Conservation (phyloP, 2,888 invertebrate species). For the Scotopteryx bipunctaria region DNA sequence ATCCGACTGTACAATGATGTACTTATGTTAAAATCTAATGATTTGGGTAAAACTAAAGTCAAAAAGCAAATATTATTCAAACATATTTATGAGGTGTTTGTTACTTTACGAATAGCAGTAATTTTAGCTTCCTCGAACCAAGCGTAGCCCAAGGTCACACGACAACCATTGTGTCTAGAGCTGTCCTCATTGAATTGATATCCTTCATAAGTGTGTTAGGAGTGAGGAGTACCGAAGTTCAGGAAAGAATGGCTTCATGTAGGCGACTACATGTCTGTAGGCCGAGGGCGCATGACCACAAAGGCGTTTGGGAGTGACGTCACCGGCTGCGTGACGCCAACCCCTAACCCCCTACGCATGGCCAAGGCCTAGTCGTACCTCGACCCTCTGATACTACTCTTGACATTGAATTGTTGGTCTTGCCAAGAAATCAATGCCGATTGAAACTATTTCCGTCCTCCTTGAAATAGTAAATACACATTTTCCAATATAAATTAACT, state of each 20-base stretch:
- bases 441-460: constrained; percentile 12
- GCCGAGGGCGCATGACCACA: constrained; percentile 49
- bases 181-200: constrained; percentile 26
- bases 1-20: no score
- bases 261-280: constrained; percentile 54
- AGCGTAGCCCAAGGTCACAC: constrained; percentile 26
- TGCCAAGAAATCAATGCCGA: constrained; percentile 1
- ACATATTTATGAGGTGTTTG: no score
- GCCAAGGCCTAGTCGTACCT: constrained; percentile 56
- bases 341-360: constrained; percentile 61
- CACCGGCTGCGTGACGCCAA: constrained; percentile 60
- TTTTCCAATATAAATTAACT: constrained; percentile 8
- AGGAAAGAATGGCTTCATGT: constrained; percentile 30
- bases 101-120: constrained; percentile 8
- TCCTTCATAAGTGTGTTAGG: constrained; percentile 7
- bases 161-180: constrained; percentile 25
- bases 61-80: no score
- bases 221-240: constrained; percentile 29
- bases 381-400: constrained; percentile 60
- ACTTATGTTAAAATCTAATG: no score
- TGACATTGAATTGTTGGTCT: constrained; percentile 59
- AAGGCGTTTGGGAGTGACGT: constrained; percentile 58
- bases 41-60: no score
- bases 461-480: background rate
- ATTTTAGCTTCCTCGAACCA: constrained; percentile 17